Conservation (phyloP, 2,888 invertebrate genomes). For the Netelia fuscicornis region DNA sequence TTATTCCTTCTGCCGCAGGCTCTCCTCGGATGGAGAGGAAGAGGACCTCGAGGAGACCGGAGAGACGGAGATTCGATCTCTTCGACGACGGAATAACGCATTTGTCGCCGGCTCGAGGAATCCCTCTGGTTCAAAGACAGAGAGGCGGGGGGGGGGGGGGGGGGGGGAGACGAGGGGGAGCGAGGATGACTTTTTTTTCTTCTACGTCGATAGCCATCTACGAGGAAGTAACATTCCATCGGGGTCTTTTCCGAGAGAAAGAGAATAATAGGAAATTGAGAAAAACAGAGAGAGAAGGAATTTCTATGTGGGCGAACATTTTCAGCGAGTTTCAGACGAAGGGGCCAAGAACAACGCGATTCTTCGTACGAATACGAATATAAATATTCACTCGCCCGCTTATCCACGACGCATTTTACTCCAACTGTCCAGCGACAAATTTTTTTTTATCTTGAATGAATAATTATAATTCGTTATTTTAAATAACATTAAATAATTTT, state of each 20-base stretch:
- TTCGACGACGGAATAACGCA: conserved; percentile 57
- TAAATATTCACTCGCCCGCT: conserved; percentile 33
- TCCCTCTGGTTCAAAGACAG: conserved; percentile 28
- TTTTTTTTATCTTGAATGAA: too few relatives aligned
- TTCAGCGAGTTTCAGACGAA: conserved; percentile 18
- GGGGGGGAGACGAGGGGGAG: not conserved
- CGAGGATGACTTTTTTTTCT: conserved; percentile 40
- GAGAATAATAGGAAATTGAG: conserved; percentile 39
- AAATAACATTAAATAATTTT: too few relatives aligned
- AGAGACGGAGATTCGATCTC: conserved; percentile 60
- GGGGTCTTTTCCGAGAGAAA: conserved; percentile 45
- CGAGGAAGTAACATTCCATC: conserved; percentile 67
- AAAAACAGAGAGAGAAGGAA: conserved; percentile 21
- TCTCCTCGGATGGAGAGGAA: conserved; percentile 2
- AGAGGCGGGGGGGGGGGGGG: not conserved
- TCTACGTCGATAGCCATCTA: conserved; percentile 62
- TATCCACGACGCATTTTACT: conserved; percentile 21
- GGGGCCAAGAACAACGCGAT: conserved; percentile 27
- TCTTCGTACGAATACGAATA: conserved; percentile 29
- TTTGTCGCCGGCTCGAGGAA: conserved; percentile 59
- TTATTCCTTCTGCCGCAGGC: conserved; percentile 4
- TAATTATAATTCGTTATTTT: too few relatives aligned
- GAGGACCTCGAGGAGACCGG: conserved; percentile 25
- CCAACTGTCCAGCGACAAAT: not conserved
- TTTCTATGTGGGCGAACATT: conserved; percentile 40